phyloP scores from a whole-genome alignment of 2,113 vertebrate genomes.

The Nothoprocta pentlandii region DNA sequence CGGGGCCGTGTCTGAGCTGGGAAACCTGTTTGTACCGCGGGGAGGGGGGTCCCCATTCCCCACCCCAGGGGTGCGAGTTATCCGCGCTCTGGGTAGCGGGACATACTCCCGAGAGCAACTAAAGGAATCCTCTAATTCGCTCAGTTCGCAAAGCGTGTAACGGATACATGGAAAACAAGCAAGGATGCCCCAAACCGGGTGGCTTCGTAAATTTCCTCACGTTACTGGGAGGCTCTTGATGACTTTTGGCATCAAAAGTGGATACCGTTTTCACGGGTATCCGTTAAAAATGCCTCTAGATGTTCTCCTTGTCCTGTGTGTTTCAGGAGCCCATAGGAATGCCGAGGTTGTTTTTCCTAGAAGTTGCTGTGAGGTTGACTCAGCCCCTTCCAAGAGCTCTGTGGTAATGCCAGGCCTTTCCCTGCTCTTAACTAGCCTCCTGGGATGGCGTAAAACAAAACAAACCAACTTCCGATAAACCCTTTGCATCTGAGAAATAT shows the following conservation, averaged over 20 bases:
- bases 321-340: constrained; percentile 39
- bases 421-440: constrained; percentile 7
- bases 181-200: accelerated
- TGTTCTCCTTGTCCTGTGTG: neutral
- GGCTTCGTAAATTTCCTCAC: neutral
- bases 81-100: neutral
- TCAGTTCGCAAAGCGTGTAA: neutral
- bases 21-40: neutral
- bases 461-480: neutral
- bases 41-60: no score
- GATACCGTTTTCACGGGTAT: neutral
- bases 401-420: neutral
- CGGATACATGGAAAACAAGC: neutral
- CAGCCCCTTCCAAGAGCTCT: constrained; percentile 34
- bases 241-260: neutral
- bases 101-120: neutral
- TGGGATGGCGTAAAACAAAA: neutral
- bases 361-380: neutral
- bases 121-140: neutral
- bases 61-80: neutral
- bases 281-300: accelerated
- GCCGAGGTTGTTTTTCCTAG: constrained; percentile 38
- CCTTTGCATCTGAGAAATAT: neutral
- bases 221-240: neutral
- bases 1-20: neutral